phyloP scores from a whole-genome alignment of 2,797 vertebrate species.

The Gila robusta region DNA sequence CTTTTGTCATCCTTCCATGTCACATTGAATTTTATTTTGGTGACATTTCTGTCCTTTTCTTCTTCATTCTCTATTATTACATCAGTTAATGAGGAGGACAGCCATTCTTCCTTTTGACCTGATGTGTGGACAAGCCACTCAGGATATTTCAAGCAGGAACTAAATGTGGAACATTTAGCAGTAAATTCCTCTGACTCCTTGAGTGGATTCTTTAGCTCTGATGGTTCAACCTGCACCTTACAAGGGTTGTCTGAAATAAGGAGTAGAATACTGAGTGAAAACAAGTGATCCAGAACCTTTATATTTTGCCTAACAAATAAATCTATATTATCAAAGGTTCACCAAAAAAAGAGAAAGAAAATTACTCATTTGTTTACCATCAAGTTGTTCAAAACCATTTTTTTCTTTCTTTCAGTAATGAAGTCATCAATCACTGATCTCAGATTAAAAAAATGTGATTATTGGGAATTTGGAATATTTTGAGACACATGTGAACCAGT shows the following conservation, averaged over 20 bases:
- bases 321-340: not conserved
- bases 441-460: not conserved
- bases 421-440: not conserved
- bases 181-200: rapidly evolving
- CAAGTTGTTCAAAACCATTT: not conserved
- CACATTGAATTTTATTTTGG: not conserved
- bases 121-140: not conserved
- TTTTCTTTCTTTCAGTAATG: not conserved
- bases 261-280: not conserved
- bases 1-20: slow-evolving; percentile 61
- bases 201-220: not conserved
- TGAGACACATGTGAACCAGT: not conserved
- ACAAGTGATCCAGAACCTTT: not conserved
- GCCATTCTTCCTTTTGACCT: not conserved
- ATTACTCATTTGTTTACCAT: not conserved
- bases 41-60: not conserved
- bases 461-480: too few relatives aligned
- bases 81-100: not conserved
- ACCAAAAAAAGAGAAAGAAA: too few relatives aligned
- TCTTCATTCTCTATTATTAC: rapidly evolving
- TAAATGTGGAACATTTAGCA: slow-evolving; percentile 64
- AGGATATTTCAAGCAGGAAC: not conserved
- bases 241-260: slow-evolving; percentile 72
- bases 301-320: not conserved
- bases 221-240: slow-evolving; percentile 58